Evolutionary conservation across 2,113 vertebrate genomes (phyloP).

Genomic region (Seriola quinqueradiata): DNA sequence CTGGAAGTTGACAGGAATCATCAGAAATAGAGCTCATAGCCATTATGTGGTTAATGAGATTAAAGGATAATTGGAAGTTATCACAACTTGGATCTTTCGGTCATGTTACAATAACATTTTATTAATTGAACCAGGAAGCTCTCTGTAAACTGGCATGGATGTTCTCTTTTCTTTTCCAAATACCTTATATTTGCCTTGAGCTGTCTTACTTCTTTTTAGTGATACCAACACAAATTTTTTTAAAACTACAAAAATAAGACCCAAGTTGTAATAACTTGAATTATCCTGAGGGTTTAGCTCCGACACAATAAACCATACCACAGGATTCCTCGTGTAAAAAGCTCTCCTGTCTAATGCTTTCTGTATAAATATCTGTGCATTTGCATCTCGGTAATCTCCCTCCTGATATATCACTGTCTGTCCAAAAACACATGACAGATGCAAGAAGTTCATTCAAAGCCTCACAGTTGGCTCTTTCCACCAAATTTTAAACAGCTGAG

Average conservation of each 20-base stretch:
- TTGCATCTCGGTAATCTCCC: slow-evolving; percentile 10
- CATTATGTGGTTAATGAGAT: not conserved
- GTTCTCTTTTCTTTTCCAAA: no score
- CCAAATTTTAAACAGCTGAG: not conserved
- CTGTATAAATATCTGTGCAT: not conserved
- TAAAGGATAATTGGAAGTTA: not conserved
- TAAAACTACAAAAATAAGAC: not conserved
- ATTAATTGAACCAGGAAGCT: no score
- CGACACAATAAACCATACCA: not conserved
- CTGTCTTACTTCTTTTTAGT: not conserved
- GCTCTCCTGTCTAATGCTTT: slow-evolving; percentile 6
- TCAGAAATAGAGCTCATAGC: not conserved
- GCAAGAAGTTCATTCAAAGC: slow-evolving; percentile 4
- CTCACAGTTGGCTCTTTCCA: slow-evolving; percentile 28
- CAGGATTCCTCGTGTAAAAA: not conserved
- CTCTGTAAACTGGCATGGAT: no score
- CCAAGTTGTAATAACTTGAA: not conserved
- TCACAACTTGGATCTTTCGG: not conserved
- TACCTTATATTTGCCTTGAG: not conserved
- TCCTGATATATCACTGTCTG: not conserved
- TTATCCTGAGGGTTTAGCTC: not conserved
- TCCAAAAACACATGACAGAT: slow-evolving; percentile 18
- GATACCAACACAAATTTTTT: not conserved
- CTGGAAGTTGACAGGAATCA: slow-evolving; percentile 74
- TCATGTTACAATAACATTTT: not conserved